A percentile compares a stretch with the other conserved stretches of the same genome.
phyloP scores from a whole-genome alignment of 1,140 invertebrate species.

The Hylyphantes graminicola region DNA sequence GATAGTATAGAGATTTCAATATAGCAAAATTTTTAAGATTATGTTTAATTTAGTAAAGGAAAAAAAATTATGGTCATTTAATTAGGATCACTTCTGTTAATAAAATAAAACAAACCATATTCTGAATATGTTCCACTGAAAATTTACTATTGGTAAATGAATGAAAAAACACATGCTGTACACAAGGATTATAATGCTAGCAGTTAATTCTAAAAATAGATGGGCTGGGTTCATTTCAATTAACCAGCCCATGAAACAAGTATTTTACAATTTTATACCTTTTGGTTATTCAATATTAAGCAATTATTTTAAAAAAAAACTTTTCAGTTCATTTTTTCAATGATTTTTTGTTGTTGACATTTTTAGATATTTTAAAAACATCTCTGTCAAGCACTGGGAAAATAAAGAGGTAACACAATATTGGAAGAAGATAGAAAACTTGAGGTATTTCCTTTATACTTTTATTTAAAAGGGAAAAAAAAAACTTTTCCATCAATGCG shows the following conservation, averaged over 20 bases:
- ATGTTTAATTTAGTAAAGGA: too few species aligned
- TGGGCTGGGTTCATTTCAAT: too few species aligned
- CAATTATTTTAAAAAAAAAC: neutral
- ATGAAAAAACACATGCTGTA: neutral
- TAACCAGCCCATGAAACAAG: too few species aligned
- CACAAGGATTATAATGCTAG: too few species aligned
- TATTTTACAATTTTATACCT: neutral
- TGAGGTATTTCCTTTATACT: too few species aligned
- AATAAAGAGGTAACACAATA: constrained; percentile 59
- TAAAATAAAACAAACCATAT: neutral
- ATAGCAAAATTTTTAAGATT: too few species aligned
- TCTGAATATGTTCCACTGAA: neutral
- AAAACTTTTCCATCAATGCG: too few species aligned
- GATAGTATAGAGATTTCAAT: too few species aligned
- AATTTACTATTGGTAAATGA: neutral
- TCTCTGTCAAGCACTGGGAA: constrained; percentile 67
- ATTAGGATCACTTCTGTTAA: neutral
- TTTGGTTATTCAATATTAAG: neutral
- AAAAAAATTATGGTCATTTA: too few species aligned
- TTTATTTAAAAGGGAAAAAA: too few species aligned
- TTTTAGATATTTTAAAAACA: constrained; percentile 65
- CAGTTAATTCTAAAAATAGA: too few species aligned
- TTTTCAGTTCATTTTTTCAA: neutral
- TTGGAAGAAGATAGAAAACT: constrained; percentile 19
- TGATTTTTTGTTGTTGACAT: neutral